Evolutionary conservation across 2,113 vertebrate genomes (phyloP), one percentile per base, ranked within the genome.

Genomic region (Galemys pyrenaicus): DNA sequence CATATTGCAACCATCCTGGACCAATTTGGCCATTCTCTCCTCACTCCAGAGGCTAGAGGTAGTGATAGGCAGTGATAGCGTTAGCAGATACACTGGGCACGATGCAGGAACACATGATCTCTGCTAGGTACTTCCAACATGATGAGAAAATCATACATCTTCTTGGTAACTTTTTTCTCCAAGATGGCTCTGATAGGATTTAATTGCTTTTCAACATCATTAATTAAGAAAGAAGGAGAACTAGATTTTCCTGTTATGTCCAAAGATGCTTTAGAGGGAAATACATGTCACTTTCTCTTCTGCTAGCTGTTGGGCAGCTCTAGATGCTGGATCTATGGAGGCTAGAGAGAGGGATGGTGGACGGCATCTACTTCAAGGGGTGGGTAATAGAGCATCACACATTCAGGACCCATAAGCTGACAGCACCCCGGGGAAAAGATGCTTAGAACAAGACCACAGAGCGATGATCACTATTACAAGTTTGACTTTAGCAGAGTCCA

Each of bases 51-150:
- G 54, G 19, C 20, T 7, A 56, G 54, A 56, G 54, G 20, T 20
- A 56, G 54, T 54, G 6, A 54, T 49, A 49, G 2, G 46, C 46
- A 49, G 10, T 54, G 51, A 19, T 17, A 54, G 77, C 71, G 15
- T 62, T 79, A 51, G 56, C 77, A 35, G 54, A 62, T 13, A 70
- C 22, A 80, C 11, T 28, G 32, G 93, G 64, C 32, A 15, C 9
- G 19, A 12, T 30, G 26, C 67, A 87, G 60, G 65, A 92, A 65
- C 39, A 62, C 51, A 22, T n/a, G 28, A 58, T 41, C 62, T 46
- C 64, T 82, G 80, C 44, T 46, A 65, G 83, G 46, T 39, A 51
- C 78, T 95, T 81, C 65, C 85, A 92, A 70, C 30, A 46, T 95
- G 60, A 32, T 32, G 19, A 39, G 71, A 73, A 80, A 85, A 65